A percentile compares a stretch with the other conserved stretches of the same genome.
phyloP scores from a whole-genome alignment of 2,797 vertebrate species.

The Cebuella pygmaea region DNA sequence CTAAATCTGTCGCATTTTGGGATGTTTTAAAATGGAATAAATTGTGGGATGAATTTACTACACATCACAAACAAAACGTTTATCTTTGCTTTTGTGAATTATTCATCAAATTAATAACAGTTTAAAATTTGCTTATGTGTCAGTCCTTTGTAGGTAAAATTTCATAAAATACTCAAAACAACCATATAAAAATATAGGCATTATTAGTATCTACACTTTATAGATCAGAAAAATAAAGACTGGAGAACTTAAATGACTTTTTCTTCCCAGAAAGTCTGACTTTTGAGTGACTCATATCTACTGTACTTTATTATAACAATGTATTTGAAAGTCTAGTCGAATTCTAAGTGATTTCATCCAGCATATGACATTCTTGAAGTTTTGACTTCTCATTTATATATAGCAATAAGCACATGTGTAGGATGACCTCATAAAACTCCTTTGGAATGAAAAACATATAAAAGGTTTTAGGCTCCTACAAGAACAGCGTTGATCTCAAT shows the following conservation, averaged over 20 bases:
- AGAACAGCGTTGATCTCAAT: accelerated
- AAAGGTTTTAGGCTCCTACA: not conserved
- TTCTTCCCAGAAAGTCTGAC: not conserved
- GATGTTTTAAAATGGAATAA: not conserved
- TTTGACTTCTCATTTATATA: not conserved
- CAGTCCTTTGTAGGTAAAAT: not conserved
- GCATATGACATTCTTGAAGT: not conserved
- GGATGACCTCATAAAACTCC: not conserved
- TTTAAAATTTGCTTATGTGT: not conserved
- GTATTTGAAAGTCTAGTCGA: not conserved
- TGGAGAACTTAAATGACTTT: not conserved
- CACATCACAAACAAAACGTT: not conserved
- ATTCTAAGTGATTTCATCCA: not conserved
- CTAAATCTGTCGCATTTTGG: not conserved
- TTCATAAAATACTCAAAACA: not conserved
- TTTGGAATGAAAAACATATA: not conserved
- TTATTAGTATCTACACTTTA: not conserved
- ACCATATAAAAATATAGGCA: not conserved
- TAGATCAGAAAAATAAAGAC: not conserved
- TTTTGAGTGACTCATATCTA: not conserved
- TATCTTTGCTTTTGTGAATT: not conserved
- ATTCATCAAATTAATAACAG: not conserved
- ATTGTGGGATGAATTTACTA: not conserved
- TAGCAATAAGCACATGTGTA: not conserved
- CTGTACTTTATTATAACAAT: not conserved